Base-by-base conservation (phyloP, 2,888 invertebrate genomes). In the Pediacus dermestoides region DNA sequence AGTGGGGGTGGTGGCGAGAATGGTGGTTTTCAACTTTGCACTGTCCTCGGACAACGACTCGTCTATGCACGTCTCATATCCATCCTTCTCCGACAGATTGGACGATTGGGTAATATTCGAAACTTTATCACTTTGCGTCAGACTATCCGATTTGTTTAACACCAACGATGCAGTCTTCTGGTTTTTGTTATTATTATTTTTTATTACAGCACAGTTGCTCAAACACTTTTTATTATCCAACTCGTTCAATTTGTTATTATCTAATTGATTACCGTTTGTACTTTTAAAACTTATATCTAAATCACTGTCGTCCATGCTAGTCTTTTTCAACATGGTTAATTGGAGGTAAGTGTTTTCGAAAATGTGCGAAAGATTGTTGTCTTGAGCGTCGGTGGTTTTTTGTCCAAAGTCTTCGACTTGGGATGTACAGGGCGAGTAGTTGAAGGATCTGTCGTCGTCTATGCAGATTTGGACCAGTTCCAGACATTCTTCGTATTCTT, bases 41-140 rank as follows among this genome's bases (percentile, higher is more conserved):
- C 50, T 50, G 9, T 67, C 67, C 9, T 67, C 67, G 22, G 73
- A 69, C 26, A 76, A 72, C 37, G 78, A 77, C 39, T 79, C 80
- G 46, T 79, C 79, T 39, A 78, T 63, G 61, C 79, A 79, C 2
- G 80, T 79, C 64, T 79, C 80, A 62, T 79, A 79, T 37, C 75
- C 78, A 37, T 70, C 68, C 34, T 57, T 58, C 39, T 66, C 64
- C 4, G 60, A 60, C 10, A 51, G 42, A 12, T 28, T 28, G 34
- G 37, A 50, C n/a, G 51, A 55, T 28, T 44, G 44, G 4, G 47
- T 45, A 2, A 31, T n/a, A 23, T 23, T 23, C 8, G 23, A 48
- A 6, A 37, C 30, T 36, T 23, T 55, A 42, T 60, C 58, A 46
- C 58, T 60, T 34, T 57, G 56, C 2, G 60, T 60, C 22, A 55